Conservation (phyloP, 2,888 invertebrate genomes). For the Antheraea yamamai region DNA sequence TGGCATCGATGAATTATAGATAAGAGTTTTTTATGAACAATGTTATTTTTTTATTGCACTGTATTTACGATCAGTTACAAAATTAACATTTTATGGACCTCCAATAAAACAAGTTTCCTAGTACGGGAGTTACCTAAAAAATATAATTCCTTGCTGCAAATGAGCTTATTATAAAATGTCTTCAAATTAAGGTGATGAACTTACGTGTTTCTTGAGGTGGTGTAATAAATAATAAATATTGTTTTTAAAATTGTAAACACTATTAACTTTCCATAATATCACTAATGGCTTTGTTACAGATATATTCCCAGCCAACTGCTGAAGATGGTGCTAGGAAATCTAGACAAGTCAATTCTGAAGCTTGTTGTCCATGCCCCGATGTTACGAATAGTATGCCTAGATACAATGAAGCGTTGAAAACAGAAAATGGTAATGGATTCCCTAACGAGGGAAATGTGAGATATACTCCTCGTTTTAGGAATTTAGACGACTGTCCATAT, state of each 20-base stretch:
- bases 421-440: slow-evolving; percentile 20
- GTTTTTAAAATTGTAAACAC: not conserved
- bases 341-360: slow-evolving; percentile 41
- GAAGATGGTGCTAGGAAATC: slow-evolving; percentile 34
- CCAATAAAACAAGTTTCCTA: too few relatives aligned
- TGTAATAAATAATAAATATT: not conserved
- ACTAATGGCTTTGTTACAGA: slow-evolving; percentile 37
- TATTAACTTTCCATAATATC: not conserved
- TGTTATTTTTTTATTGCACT: too few relatives aligned
- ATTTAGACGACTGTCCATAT: slow-evolving; percentile 53
- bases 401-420: not conserved
- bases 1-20: too few relatives aligned
- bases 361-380: slow-evolving; percentile 65
- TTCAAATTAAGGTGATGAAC: too few relatives aligned
- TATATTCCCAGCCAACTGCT: slow-evolving; percentile 48
- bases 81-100: too few relatives aligned
- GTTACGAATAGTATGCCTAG: slow-evolving; percentile 21
- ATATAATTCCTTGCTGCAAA: too few relatives aligned
- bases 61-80: too few relatives aligned
- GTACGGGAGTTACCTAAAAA: too few relatives aligned
- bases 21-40: too few relatives aligned
- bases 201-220: not conserved
- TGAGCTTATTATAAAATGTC: too few relatives aligned
- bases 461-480: not conserved
- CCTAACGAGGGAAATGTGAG: slow-evolving; percentile 20